Percentiles rank a stretch among this genome's conserved stretches.
These are phyloP conservation scores for Samia ricini DNA, from an alignment of 1,140 invertebrate species.

Conservation along the genomic window DNA sequence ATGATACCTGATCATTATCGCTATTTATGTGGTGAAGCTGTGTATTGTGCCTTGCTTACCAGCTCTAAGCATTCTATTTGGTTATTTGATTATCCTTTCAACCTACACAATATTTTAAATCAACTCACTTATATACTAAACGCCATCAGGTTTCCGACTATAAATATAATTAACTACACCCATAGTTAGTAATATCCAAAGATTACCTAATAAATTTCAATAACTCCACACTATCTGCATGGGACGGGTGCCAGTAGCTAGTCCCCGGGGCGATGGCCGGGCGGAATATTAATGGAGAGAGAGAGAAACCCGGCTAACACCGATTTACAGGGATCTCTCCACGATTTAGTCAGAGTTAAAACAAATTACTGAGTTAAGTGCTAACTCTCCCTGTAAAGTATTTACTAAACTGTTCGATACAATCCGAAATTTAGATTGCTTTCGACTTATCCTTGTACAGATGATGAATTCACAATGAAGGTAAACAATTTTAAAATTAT, in stretches of 20 bases:
- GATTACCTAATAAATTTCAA: too few relatives aligned
- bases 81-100: too few relatives aligned
- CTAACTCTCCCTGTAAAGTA: not conserved
- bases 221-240: not conserved
- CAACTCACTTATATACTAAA: too few relatives aligned
- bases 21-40: too few relatives aligned
- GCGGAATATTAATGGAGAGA: conserved; percentile 1
- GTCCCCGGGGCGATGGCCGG: not conserved
- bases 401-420: not conserved
- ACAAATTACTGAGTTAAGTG: conserved; percentile 4
- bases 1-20: too few relatives aligned
- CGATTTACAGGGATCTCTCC: conserved; percentile 1
- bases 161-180: too few relatives aligned
- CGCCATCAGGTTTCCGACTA: too few relatives aligned
- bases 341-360: not conserved
- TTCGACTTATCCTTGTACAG: not conserved
- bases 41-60: too few relatives aligned
- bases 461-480: not conserved
- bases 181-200: too few relatives aligned
- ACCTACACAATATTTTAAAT: too few relatives aligned
- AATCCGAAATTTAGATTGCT: not conserved
- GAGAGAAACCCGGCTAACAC: not conserved
- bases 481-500: not conserved
- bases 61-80: too few relatives aligned
- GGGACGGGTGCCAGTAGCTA: too few relatives aligned